Evolutionary conservation across 2,113 vertebrate genomes (phyloP).

Genomic region (Seriola rivoliana): DNA sequence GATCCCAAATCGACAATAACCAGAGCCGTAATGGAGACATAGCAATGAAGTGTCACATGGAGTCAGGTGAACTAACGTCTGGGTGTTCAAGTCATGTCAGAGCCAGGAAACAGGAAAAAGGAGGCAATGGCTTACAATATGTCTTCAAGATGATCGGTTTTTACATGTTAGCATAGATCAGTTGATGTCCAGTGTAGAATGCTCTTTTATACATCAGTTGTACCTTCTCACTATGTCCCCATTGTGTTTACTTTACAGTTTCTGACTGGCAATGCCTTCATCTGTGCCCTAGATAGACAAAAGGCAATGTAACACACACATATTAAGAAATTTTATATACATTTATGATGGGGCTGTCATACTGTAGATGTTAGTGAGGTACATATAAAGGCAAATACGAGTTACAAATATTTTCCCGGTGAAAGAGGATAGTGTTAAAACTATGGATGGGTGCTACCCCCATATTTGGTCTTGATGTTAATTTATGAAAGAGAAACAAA

Average conservation of each 20-base stretch:
- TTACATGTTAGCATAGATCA: background rate
- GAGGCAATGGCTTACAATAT: background rate
- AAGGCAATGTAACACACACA: background rate
- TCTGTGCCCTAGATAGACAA: background rate
- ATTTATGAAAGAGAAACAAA: background rate
- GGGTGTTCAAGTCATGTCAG: constrained; percentile 46
- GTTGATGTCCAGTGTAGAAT: background rate
- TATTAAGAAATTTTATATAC: too few relatives aligned
- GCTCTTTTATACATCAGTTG: background rate
- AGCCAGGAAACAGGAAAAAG: constrained; percentile 26
- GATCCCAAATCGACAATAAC: constrained; percentile 68
- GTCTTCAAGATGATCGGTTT: constrained; percentile 3
- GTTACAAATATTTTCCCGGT: background rate
- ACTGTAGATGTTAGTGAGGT: background rate
- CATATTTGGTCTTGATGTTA: background rate
- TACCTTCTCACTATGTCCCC: background rate
- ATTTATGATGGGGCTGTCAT: background rate
- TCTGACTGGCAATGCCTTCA: too few relatives aligned
- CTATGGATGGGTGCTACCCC: background rate
- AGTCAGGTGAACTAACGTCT: constrained; percentile 63
- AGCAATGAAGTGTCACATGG: constrained; percentile 59
- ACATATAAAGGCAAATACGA: background rate
- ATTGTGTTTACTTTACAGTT: background rate
- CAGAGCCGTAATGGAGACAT: constrained; percentile 64
- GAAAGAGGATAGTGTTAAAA: background rate